Conservation (phyloP, 2,888 invertebrate species). For the Trisateles emortualis region DNA sequence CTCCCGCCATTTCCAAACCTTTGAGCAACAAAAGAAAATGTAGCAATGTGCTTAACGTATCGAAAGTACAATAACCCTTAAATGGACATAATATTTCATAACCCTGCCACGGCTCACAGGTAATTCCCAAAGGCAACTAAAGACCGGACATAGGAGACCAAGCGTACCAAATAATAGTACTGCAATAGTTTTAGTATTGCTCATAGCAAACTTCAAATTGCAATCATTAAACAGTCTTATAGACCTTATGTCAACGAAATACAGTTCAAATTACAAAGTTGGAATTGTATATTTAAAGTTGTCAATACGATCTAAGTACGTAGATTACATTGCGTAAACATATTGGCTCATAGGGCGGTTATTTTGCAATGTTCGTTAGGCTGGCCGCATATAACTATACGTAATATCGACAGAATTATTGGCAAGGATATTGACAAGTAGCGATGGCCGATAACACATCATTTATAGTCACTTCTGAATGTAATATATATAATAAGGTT, state of each 20-base stretch:
- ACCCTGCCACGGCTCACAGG: slow-evolving; percentile 19
- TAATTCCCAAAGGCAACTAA: slow-evolving; percentile 36
- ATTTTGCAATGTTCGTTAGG: background rate
- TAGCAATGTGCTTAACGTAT: slow-evolving; percentile 7
- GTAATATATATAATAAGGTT: too few relatives aligned
- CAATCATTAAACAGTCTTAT: background rate
- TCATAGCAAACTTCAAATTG: slow-evolving; percentile 2
- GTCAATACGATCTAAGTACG: slow-evolving; percentile 10
- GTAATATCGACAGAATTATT: too few relatives aligned
- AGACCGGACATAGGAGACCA: slow-evolving; percentile 37
- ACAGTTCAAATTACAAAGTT: background rate
- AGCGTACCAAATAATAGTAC: slow-evolving; percentile 23
- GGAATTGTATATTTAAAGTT: slow-evolving; percentile 5
- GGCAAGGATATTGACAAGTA: too few relatives aligned
- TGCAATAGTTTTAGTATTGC: slow-evolving; percentile 19
- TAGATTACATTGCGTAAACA: background rate
- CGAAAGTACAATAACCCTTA: slow-evolving; percentile 21
- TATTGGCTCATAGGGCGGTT: background rate
- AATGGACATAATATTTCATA: slow-evolving; percentile 26
- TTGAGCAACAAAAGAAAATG: background rate
- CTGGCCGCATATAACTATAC: background rate
- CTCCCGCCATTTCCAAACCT: background rate
- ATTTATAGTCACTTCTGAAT: too few relatives aligned
- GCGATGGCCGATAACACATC: too few relatives aligned
- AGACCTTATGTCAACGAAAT: background rate